A percentile compares a stretch with the other conserved stretches of the same genome.
phyloP scores from a whole-genome alignment of 2,888 invertebrate genomes.

The Ornithoptera priamus region DNA sequence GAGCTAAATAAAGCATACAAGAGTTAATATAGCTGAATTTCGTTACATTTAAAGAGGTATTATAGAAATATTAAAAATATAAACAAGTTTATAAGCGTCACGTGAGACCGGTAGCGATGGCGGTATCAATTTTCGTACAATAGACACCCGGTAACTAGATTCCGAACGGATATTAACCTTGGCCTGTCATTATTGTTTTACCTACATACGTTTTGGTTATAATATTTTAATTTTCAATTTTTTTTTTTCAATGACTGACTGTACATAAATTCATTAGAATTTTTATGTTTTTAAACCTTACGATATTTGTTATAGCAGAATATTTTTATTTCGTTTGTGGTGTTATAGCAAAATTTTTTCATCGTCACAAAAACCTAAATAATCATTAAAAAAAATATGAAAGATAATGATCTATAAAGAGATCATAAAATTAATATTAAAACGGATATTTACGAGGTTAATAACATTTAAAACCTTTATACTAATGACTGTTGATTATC shows the following conservation, averaged over 20 bases:
- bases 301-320: no score
- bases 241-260: not conserved
- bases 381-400: no score
- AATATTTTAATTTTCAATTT: not conserved
- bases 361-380: no score
- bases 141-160: constrained; percentile 18
- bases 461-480: no score
- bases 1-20: no score
- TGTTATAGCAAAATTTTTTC: no score
- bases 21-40: no score
- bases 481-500: constrained; percentile 9
- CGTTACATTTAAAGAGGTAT: not conserved
- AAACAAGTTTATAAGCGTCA: constrained; percentile 10
- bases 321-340: no score
- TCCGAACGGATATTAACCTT: constrained; percentile 15
- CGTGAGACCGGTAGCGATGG: constrained; percentile 10
- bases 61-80: not conserved
- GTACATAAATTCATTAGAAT: not conserved
- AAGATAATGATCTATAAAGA: no score
- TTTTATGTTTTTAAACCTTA: no score
- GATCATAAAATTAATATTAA: no score
- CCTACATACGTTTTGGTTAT: constrained; percentile 1
- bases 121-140: constrained; percentile 19
- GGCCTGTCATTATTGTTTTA: constrained; percentile 9
- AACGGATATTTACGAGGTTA: no score